phyloP scores from a whole-genome alignment of 2,888 invertebrate genomes.

The Oasisia sp. region DNA sequence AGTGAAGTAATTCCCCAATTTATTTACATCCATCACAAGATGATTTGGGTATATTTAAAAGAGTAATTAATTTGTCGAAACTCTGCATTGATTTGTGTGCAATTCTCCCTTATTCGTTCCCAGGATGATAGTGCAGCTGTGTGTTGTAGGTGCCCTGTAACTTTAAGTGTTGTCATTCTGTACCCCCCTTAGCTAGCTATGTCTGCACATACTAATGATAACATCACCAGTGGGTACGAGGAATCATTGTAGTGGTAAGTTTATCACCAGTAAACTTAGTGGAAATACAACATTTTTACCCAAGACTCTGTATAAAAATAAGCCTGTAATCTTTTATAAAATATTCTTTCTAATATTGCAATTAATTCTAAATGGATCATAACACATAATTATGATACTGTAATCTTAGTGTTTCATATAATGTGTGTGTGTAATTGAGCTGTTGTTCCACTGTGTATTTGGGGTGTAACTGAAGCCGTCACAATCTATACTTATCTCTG shows the following conservation, averaged over 20 bases:
- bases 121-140: not conserved
- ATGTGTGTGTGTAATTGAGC: too few species aligned
- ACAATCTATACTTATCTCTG: not conserved
- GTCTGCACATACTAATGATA: not conserved
- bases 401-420: too few species aligned
- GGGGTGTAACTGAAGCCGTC: not conserved
- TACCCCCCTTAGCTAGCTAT: not conserved
- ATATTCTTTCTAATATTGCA: too few species aligned
- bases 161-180: not conserved
- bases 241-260: not conserved
- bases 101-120: not conserved
- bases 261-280: not conserved
- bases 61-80: not conserved
- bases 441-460: too few species aligned
- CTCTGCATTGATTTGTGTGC: not conserved
- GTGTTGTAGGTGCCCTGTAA: not conserved
- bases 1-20: not conserved
- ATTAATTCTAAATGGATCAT: too few species aligned
- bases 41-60: not conserved
- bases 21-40: not conserved
- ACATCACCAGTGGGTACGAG: not conserved
- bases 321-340: not conserved
- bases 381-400: too few species aligned
- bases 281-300: not conserved
- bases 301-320: not conserved